Evolutionary conservation across 2,797 vertebrate genomes (phyloP), one percentile per base, ranked within the genome.

Genomic region (Chaenodraco wilsoni): DNA sequence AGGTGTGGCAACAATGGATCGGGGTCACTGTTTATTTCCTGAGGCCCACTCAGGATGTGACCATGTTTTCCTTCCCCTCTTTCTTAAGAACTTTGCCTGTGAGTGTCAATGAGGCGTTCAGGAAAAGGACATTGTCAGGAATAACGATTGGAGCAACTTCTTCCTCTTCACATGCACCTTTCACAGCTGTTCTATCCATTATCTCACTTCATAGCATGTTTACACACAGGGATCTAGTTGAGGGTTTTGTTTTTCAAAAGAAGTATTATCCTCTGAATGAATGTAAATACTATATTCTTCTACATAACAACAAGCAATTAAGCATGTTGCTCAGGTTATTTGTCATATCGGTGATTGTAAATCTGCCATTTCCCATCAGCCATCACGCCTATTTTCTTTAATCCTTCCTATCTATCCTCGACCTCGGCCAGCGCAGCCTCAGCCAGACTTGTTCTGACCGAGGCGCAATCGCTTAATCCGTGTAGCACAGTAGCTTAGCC

Each of bases 1-100:
- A 70, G 64, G 55, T 52, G 46, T 19, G 54, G 50, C 50, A 79
- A 92, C 88, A 92, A 90, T 90, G 52, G 79, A 63, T 78, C n/a
- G 14, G 65, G 79, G 76, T 86, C 63, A 62, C 21, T 60, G 81
- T 55, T 79, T 57, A 65, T 74, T 81, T 91, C 84, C 84, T 51
- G 52, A 77, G 68, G 45, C 74, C 63, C 67, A 48, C 33, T 65
- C 83, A 86, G 90, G 91, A 91, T 72, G 81, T 58, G 44, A 76
- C 56, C 69, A 33, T 64, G 49, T 79, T 76, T 80, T 69, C 64
- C 65, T 87, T 89, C 75, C 78, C 43, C 16, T 80, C 64, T 69
- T 72, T 87, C 81, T 79, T 61, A 21, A 74, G 71, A 77, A 33
- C 40, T 40, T 69, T 52, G 59, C 51, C 61, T 66, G 6, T 27